phyloP scores from a whole-genome alignment of 1,140 invertebrate species.

The Antheraea mylitta region DNA sequence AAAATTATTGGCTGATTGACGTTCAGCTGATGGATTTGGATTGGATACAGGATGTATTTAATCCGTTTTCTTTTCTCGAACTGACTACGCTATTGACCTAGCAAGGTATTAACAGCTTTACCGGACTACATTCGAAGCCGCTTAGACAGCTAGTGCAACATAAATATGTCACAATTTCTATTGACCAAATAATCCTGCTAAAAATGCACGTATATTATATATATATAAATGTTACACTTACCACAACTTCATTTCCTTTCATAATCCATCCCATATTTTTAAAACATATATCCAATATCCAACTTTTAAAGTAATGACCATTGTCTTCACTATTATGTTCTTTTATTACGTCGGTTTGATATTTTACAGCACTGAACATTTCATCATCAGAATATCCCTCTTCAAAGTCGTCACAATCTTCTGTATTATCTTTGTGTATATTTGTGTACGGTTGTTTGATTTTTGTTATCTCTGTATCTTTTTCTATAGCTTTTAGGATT shows the following conservation, averaged over 20 bases:
- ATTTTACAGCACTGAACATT: conserved; percentile 42
- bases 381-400: conserved; percentile 72
- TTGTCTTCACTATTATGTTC: conserved; percentile 40
- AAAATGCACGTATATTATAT: too few species aligned
- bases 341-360: conserved; percentile 31
- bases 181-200: too few species aligned
- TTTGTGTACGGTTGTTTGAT: conserved; percentile 32
- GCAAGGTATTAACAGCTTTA: too few species aligned
- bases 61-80: too few species aligned
- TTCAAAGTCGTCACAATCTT: conserved; percentile 68
- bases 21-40: too few species aligned
- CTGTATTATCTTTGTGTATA: conserved; percentile 36
- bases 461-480: conserved; percentile 39
- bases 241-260: conserved; percentile 47
- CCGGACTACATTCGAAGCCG: too few species aligned
- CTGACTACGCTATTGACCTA: too few species aligned
- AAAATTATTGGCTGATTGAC: too few species aligned
- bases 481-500: conserved; percentile 55
- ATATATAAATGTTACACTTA: conserved; percentile 22
- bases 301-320: conserved; percentile 56
- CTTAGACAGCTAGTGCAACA: too few species aligned
- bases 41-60: too few species aligned
- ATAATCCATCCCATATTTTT: conserved; percentile 76
- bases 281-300: conserved; percentile 79
- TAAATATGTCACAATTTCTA: too few species aligned